A percentile compares a stretch with the other conserved stretches of the same genome.
Conservation (phyloP, 2,888 invertebrate genomes). For the Abrostola triplasia region DNA sequence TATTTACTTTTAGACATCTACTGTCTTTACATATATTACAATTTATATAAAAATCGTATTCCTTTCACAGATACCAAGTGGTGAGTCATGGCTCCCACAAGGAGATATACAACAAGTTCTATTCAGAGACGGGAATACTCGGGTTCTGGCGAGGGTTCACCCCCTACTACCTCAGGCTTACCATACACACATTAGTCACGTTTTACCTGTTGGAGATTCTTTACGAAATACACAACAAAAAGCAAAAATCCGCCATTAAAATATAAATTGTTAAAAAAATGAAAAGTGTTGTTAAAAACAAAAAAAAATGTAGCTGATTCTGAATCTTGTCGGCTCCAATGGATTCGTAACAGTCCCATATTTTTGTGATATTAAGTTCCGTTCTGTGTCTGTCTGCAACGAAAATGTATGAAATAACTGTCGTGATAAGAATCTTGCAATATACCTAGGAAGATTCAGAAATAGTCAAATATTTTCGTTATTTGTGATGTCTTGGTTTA, state of each 20-base stretch:
- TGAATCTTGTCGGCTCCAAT: constrained; percentile 1
- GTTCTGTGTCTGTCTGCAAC: background rate
- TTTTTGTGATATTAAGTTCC: constrained; percentile 4
- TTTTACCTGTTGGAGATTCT: constrained; percentile 96
- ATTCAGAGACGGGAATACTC: constrained; percentile 92
- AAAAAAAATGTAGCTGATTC: background rate
- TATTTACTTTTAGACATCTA: too few species aligned
- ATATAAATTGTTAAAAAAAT: constrained; percentile 5
- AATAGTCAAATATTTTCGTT: constrained; percentile 12
- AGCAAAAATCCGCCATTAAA: constrained; percentile 87
- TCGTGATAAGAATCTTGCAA: background rate
- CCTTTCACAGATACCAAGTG: constrained; percentile 65
- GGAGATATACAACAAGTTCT: constrained; percentile 34
- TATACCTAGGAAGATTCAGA: background rate
- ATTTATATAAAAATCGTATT: background rate
- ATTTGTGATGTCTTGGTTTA: constrained; percentile 12
- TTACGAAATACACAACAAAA: constrained; percentile 43
- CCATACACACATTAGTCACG: constrained; percentile 97
- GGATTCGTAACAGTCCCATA: background rate
- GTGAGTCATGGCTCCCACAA: constrained; percentile 38
- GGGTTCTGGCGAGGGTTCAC: constrained; percentile 98
- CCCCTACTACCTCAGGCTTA: constrained; percentile 97
- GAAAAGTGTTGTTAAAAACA: constrained; percentile 7
- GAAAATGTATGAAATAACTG: constrained; percentile 15
- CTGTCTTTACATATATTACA: too few species aligned